These are phyloP conservation scores for Chromis chromis DNA, from an alignment of 2,797 vertebrate genomes.

Conservation along the genomic window DNA sequence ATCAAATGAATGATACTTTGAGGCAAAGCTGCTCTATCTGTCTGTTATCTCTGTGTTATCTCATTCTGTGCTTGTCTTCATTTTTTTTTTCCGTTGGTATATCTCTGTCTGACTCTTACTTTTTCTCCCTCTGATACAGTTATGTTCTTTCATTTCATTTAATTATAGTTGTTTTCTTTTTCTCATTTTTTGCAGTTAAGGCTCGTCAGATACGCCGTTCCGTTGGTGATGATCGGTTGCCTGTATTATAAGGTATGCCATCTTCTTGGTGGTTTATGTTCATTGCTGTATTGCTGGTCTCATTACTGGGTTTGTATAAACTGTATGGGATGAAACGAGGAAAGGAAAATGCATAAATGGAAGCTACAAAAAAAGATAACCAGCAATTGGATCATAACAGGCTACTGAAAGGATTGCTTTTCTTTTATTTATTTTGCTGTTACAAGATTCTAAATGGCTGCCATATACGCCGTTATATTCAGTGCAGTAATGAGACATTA, in stretches of 20 bases:
- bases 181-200: constrained; percentile 82
- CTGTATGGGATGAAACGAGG: not conserved
- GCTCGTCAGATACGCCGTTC: constrained; percentile 86
- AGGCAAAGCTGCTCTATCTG: constrained; percentile 36
- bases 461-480: not conserved
- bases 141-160: constrained; percentile 28
- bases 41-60: constrained; percentile 40
- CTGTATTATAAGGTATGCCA: constrained; percentile 92
- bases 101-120: constrained; percentile 31
- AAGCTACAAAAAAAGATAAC: constrained; percentile 24
- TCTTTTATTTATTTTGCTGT: constrained; percentile 24
- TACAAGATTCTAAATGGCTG: constrained; percentile 17
- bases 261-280: constrained; percentile 53
- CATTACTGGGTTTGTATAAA: constrained; percentile 33
- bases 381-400: constrained; percentile 36
- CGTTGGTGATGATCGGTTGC: constrained; percentile 85
- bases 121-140: constrained; percentile 20
- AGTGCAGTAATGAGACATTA: constrained; percentile 25
- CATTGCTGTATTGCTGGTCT: constrained; percentile 44
- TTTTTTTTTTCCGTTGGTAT: constrained; percentile 5
- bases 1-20: constrained; percentile 36
- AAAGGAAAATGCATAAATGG: constrained; percentile 29
- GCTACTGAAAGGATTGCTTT: constrained; percentile 14
- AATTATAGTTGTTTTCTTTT: constrained; percentile 38
- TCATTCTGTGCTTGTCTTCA: constrained; percentile 38